Conservation (phyloP, 2,113 vertebrate genomes). For the Holacanthus passer region DNA sequence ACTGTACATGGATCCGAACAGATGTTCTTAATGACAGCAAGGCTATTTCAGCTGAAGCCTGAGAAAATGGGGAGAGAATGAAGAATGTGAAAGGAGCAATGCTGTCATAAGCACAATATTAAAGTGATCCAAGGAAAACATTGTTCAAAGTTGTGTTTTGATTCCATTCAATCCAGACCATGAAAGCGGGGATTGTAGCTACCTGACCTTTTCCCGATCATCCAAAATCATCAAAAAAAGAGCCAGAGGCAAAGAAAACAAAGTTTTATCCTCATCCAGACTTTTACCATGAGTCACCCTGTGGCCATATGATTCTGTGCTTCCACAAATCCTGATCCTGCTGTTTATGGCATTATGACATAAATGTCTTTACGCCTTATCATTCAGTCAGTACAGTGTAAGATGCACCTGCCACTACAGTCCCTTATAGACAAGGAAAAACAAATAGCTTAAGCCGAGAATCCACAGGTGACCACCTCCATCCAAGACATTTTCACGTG, state of each 20-base stretch:
- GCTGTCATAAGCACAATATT: constrained; percentile 39
- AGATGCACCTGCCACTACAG: constrained; percentile 40
- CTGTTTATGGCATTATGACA: constrained; percentile 24
- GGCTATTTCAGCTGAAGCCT: constrained; percentile 55
- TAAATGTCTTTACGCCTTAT: constrained; percentile 6
- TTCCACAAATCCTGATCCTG: constrained; percentile 34
- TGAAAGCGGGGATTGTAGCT: constrained; percentile 7
- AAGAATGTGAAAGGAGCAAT: constrained; percentile 40
- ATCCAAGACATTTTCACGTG: background rate
- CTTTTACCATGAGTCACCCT: constrained; percentile 37
- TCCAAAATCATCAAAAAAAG: background rate
- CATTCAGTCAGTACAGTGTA: constrained; percentile 29
- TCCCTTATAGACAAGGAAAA: constrained; percentile 23
- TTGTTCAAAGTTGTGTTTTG: constrained; percentile 35
- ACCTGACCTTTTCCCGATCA: constrained; percentile 34
- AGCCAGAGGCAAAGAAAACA: constrained; percentile 39
- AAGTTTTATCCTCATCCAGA: constrained; percentile 27
- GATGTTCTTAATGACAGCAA: constrained; percentile 68
- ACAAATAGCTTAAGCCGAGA: constrained; percentile 17
- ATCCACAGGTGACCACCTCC: constrained; percentile 8
- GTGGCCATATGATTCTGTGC: constrained; percentile 6
- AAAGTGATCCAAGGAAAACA: constrained; percentile 46
- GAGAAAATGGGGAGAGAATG: constrained; percentile 34
- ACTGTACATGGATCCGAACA: constrained; percentile 62
- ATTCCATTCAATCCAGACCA: constrained; percentile 28